Evolutionary conservation across 2,113 vertebrate genomes (phyloP).

Genomic region (Amazona vittata): DNA sequence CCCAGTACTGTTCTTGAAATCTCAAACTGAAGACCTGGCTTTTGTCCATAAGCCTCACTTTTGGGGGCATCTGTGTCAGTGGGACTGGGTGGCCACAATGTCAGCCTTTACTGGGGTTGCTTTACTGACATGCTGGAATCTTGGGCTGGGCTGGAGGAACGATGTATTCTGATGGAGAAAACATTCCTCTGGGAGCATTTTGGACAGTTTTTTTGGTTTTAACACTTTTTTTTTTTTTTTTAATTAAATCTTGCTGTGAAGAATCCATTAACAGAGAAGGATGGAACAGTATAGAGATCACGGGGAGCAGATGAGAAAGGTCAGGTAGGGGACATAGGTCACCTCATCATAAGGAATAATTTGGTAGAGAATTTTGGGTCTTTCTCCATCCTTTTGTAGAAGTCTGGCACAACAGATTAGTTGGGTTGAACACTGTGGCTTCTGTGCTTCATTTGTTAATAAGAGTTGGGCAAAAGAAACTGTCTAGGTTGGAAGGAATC

Average conservation of each 20-base stretch:
- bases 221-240: not conserved
- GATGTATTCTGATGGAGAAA: not conserved
- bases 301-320: not conserved
- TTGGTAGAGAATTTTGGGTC: not conserved
- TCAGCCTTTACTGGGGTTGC: not conserved
- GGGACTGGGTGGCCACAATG: not conserved
- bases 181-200: not conserved
- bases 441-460: not conserved
- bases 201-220: not conserved
- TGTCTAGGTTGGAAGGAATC: not conserved
- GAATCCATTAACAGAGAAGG: not conserved
- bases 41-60: not conserved
- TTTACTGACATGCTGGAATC: not conserved
- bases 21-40: not conserved
- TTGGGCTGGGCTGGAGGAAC: not conserved
- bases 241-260: not conserved
- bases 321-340: not conserved
- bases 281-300: not conserved
- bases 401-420: not conserved
- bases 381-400: not conserved
- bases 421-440: not conserved
- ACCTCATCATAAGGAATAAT: not conserved
- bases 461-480: not conserved
- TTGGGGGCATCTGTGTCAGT: not conserved
- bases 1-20: not conserved